Percentiles rank a stretch among this genome's conserved stretches.
Conservation (phyloP, 2,797 vertebrate species). For the Enteromius argenteus region DNA sequence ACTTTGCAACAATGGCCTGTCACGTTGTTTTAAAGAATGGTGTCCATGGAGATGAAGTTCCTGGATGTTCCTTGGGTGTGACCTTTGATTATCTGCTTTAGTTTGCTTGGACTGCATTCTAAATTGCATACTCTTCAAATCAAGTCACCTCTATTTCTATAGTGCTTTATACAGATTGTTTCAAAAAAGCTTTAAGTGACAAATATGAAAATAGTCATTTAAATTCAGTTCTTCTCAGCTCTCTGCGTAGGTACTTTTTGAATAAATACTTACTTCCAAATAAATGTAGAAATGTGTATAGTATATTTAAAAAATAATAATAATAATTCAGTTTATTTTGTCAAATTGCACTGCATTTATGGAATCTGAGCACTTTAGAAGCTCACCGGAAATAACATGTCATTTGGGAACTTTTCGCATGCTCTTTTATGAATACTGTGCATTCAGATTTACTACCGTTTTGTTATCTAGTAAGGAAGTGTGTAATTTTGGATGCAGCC, state of each 20-base stretch:
- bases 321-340: no score
- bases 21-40: slow-evolving; percentile 66
- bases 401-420: background rate
- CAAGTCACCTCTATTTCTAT: background rate
- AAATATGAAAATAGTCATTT: background rate
- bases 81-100: slow-evolving; percentile 57
- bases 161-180: background rate
- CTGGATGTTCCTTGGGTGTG: slow-evolving; percentile 70
- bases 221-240: background rate
- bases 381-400: background rate
- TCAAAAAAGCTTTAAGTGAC: background rate
- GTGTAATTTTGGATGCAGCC: background rate
- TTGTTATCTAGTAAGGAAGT: background rate
- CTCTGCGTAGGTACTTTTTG: background rate
- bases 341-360: background rate
- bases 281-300: background rate
- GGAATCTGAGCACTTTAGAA: background rate
- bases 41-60: slow-evolving; percentile 74
- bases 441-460: background rate
- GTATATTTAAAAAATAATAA: no score
- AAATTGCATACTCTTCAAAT: background rate
- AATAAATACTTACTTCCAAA: background rate
- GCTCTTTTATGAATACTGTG: background rate
- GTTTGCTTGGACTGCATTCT: background rate
- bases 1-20: slow-evolving; percentile 54